These are phyloP conservation scores for Apamea crenata DNA, from an alignment of 2,888 invertebrate genomes.

Conservation along the genomic window DNA sequence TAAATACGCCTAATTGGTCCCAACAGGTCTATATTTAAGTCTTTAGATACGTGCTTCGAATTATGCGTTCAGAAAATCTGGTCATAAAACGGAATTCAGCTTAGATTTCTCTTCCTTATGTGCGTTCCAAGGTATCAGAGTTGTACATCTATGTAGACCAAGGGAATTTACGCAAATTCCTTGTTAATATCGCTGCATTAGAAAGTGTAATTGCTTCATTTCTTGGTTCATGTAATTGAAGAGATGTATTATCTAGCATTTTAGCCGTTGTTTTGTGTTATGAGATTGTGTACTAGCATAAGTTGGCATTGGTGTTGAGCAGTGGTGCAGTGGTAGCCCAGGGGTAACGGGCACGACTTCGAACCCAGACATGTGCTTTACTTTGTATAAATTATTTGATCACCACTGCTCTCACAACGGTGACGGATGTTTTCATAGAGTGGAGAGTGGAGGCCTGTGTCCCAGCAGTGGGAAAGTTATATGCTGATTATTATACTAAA, in stretches of 20 bases:
- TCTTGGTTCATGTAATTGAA: slow-evolving; percentile 2
- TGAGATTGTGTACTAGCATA: background rate
- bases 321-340: background rate
- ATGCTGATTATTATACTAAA: background rate
- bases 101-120: slow-evolving; percentile 64
- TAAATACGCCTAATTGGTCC: slow-evolving; percentile 42
- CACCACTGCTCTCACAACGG: background rate
- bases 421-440: no score
- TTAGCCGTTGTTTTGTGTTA: background rate
- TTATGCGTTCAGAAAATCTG: slow-evolving; percentile 16
- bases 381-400: background rate
- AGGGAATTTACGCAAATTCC: slow-evolving; percentile 60
- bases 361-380: background rate
- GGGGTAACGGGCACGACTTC: background rate
- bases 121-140: slow-evolving; percentile 45
- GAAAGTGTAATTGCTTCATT: slow-evolving; percentile 56
- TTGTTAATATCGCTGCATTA: slow-evolving; percentile 44
- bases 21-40: slow-evolving; percentile 20
- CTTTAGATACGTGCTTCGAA: slow-evolving; percentile 53
- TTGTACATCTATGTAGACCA: slow-evolving; percentile 49
- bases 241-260: slow-evolving; percentile 9
- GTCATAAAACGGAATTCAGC: slow-evolving; percentile 38
- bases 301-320: background rate
- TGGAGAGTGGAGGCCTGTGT: background rate
- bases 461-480: background rate